A percentile compares a stretch with the other conserved stretches of the same genome.
These are phyloP conservation scores for Oxystoma pomonae DNA, from an alignment of 2,888 invertebrate species.

Conservation along the genomic window DNA sequence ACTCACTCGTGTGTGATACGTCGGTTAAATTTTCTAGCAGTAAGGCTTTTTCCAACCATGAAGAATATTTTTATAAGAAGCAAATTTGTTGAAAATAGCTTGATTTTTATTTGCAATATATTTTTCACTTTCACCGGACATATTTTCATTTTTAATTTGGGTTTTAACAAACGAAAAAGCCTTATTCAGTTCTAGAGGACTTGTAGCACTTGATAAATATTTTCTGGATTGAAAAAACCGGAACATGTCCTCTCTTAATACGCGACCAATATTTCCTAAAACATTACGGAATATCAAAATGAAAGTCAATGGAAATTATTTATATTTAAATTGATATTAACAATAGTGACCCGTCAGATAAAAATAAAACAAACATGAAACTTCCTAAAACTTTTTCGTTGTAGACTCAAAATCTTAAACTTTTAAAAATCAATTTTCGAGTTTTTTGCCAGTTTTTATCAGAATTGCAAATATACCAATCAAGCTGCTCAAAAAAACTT, in stretches of 20 bases:
- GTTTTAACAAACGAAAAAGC: not conserved
- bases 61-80: no score
- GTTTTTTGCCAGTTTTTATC: no score
- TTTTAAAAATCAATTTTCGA: no score
- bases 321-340: not conserved
- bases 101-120: not conserved
- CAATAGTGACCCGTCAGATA: not conserved
- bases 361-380: not conserved
- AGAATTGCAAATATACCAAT: not conserved
- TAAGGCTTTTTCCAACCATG: no score
- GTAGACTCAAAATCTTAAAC: not conserved
- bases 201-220: no score
- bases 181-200: not conserved
- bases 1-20: no score
- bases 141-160: not conserved
- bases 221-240: slow-evolving; percentile 1
- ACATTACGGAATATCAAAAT: not conserved
- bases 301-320: not conserved
- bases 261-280: not conserved
- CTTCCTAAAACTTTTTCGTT: not conserved
- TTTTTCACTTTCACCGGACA: not conserved
- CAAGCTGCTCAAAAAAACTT: not conserved
- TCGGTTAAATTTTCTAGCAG: no score
- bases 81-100: not conserved
- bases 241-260: not conserved